A percentile compares a stretch with the other conserved stretches of the same genome.
phyloP scores from a whole-genome alignment of 1,140 invertebrate genomes.

The Ostrea denselamellosa region DNA sequence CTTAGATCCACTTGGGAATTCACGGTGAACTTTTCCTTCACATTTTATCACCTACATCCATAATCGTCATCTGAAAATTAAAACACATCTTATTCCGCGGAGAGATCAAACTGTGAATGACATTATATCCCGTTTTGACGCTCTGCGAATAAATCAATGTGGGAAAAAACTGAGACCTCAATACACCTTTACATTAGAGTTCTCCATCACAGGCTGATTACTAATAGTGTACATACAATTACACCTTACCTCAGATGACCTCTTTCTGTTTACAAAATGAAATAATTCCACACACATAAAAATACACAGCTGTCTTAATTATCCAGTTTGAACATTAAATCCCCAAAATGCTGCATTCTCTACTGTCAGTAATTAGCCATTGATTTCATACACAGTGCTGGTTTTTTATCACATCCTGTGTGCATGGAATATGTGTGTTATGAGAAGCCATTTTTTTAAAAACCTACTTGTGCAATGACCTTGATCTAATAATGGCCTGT shows the following conservation, averaged over 20 bases:
- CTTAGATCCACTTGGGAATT: neutral
- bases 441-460: conserved; percentile 18
- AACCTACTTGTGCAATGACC: conserved; percentile 8
- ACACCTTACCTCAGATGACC: neutral
- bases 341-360: neutral
- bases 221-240: neutral
- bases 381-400: neutral
- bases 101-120: conserved; percentile 33
- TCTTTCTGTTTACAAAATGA: neutral
- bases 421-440: neutral
- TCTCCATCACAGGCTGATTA: neutral
- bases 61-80: neutral
- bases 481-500: conserved; percentile 4
- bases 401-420: conserved; percentile 22
- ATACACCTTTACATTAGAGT: neutral
- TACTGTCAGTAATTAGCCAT: neutral
- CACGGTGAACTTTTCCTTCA: neutral
- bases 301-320: neutral
- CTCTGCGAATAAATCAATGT: conserved; percentile 4
- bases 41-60: neutral
- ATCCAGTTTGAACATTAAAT: neutral
- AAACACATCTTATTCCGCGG: conserved; percentile 18
- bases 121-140: neutral
- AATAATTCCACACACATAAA: neutral
- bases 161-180: neutral